Conservation (phyloP, 23 tunicate species). For the Styela plicata region DNA sequence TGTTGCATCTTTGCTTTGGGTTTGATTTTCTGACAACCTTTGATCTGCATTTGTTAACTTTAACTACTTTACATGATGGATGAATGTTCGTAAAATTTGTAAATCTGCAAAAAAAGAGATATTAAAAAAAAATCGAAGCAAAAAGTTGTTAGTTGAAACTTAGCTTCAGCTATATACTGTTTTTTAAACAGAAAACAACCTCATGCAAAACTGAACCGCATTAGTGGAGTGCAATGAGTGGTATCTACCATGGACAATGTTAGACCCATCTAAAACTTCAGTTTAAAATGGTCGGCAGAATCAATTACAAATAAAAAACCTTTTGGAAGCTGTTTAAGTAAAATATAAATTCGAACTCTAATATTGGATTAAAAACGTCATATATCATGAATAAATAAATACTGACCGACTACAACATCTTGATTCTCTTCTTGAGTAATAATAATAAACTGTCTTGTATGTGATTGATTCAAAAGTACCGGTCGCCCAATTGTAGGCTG, state of each 20-base stretch:
- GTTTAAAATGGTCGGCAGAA: too few relatives aligned
- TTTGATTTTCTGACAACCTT: not conserved
- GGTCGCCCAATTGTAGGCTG: slow-evolving; percentile 4
- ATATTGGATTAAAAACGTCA: not conserved
- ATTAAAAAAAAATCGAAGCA: not conserved
- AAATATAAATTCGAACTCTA: not conserved
- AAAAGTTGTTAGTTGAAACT: not conserved
- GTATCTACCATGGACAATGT: too few relatives aligned
- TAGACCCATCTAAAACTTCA: too few relatives aligned
- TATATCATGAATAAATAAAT: not conserved
- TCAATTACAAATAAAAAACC: too few relatives aligned
- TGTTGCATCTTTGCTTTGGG: not conserved
- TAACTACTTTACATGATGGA: not conserved
- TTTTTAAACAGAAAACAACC: too few relatives aligned
- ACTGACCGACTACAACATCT: slow-evolving; percentile 15
- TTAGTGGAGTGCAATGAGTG: not conserved
- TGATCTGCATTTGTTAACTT: not conserved
- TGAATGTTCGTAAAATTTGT: not conserved
- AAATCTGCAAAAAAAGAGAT: not conserved
- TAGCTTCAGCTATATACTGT: not conserved
- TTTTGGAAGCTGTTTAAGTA: not conserved
- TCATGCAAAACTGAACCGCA: not conserved
- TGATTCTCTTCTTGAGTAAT: not conserved
- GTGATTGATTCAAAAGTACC: slow-evolving; percentile 22
- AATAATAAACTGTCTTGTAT: slow-evolving; percentile 15